Conservation (phyloP, 2,797 vertebrate species). For the Artibeus jamaicensis region DNA sequence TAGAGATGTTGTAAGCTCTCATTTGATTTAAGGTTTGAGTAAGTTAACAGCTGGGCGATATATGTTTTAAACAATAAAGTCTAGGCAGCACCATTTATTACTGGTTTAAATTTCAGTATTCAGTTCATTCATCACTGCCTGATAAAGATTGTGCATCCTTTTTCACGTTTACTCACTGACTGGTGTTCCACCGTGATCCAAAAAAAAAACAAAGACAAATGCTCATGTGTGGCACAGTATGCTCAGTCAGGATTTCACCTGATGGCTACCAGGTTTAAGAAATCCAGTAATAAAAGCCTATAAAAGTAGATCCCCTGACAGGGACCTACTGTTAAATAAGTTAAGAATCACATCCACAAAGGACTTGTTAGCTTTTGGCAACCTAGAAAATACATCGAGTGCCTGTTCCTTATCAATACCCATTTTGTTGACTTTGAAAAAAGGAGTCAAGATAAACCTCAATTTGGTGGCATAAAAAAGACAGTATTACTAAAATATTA, state of each 20-base stretch:
- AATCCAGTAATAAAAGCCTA: constrained; percentile 12
- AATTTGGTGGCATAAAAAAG: not conserved
- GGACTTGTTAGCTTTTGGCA: constrained; percentile 11
- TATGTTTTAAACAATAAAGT: constrained; percentile 59
- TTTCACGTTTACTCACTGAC: constrained; percentile 21
- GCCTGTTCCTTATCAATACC: not conserved
- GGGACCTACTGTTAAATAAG: not conserved
- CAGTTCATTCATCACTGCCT: constrained; percentile 50
- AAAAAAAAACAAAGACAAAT: constrained; percentile 44
- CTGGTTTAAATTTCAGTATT: constrained; percentile 63
- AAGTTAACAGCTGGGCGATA: constrained; percentile 58
- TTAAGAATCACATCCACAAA: constrained; percentile 25
- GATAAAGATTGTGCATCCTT: constrained; percentile 50
- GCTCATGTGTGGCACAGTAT: constrained; percentile 14
- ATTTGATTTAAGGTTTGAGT: constrained; percentile 63
- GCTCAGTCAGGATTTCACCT: not conserved
- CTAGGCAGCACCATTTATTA: constrained; percentile 56
- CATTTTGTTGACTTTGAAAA: constrained; percentile 30
- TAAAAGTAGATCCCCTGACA: not conserved
- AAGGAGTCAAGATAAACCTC: not conserved
- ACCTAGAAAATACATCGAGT: not conserved
- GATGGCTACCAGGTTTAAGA: constrained; percentile 36
- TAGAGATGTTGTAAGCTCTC: constrained; percentile 12
- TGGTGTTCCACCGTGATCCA: not conserved
- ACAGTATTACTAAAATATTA: not conserved